phyloP scores from a whole-genome alignment of 2,113 vertebrate genomes.

The Cinclus cinclus region DNA sequence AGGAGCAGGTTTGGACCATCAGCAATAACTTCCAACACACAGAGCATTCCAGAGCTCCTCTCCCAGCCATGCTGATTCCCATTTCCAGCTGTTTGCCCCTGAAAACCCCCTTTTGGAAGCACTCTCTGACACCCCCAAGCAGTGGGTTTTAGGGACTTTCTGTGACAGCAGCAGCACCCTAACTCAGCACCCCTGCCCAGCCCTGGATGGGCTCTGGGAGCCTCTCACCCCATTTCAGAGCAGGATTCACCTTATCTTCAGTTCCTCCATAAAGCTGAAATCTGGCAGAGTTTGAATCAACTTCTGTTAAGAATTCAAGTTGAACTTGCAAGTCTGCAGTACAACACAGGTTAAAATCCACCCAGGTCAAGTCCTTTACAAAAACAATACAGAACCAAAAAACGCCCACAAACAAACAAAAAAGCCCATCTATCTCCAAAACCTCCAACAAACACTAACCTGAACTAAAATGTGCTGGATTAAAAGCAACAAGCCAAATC shows the following conservation, averaged over 20 bases:
- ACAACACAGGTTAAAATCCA: background rate
- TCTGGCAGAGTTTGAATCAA: background rate
- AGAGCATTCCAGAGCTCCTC: background rate
- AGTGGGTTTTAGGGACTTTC: background rate
- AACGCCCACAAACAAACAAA: background rate
- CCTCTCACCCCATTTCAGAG: background rate
- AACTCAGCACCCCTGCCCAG: background rate
- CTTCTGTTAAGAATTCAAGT: background rate
- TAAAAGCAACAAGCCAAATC: conserved; percentile 38
- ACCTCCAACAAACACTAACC: background rate
- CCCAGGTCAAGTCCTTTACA: background rate
- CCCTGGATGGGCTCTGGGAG: background rate
- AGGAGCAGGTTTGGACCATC: accelerated
- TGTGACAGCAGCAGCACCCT: background rate
- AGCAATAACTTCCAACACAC: accelerated
- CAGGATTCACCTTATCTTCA: background rate
- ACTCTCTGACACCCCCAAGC: background rate
- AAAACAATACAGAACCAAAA: background rate
- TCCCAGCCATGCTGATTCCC: accelerated
- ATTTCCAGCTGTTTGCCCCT: background rate
- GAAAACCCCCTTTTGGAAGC: background rate
- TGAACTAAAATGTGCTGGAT: conserved; percentile 6
- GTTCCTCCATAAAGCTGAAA: background rate
- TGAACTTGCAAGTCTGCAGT: background rate
- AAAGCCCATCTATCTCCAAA: background rate